phyloP scores from a whole-genome alignment of 2,113 vertebrate species.

The Lampris incognitus region DNA sequence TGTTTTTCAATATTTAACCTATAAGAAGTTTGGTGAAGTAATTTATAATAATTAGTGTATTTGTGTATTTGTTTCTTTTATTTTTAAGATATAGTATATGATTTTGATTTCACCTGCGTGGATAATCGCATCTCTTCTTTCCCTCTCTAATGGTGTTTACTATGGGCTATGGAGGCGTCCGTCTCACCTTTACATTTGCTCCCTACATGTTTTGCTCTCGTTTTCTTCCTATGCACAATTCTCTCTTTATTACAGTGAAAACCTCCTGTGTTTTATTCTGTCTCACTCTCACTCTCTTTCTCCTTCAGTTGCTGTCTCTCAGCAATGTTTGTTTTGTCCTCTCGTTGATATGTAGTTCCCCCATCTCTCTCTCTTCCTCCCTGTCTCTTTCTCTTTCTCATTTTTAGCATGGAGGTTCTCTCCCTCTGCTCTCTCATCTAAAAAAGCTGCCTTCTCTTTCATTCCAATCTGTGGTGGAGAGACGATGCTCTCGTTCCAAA shows the following conservation, averaged over 20 bases:
- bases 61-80: neutral
- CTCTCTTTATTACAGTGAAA: neutral
- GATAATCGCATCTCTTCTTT: neutral
- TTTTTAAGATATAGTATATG: neutral
- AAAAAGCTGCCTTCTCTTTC: conserved; percentile 69
- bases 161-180: neutral
- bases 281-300: conserved; percentile 26
- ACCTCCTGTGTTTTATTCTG: too few species aligned
- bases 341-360: conserved; percentile 38
- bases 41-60: neutral
- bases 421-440: conserved; percentile 65
- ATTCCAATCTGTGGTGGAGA: conserved; percentile 75
- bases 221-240: neutral
- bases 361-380: conserved; percentile 12
- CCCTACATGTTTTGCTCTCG: neutral
- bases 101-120: neutral
- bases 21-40: too few species aligned
- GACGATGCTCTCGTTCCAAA: conserved; percentile 75
- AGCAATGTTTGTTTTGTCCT: conserved; percentile 15
- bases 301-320: conserved; percentile 29
- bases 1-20: too few species aligned
- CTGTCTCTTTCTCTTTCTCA: conserved; percentile 27
- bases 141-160: neutral
- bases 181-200: neutral
- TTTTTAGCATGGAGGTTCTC: conserved; percentile 44